Evolutionary conservation across 2,113 vertebrate genomes (phyloP), one percentile per base, ranked within the genome.

Genomic region (Junco hyemalis): DNA sequence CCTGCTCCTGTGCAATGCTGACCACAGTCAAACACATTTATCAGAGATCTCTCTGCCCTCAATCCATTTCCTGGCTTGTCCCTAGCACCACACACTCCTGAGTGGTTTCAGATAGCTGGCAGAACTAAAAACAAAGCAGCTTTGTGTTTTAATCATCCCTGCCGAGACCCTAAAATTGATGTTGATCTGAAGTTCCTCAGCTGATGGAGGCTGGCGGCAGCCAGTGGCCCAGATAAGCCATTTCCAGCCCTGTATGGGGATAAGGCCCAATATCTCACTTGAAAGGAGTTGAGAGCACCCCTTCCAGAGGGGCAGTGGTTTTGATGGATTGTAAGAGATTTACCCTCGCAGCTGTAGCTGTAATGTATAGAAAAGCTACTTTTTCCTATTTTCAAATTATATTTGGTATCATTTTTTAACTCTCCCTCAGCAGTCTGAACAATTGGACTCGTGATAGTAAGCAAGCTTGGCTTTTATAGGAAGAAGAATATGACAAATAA

Each of bases 401-500:
- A 68, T 71, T 79, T 38, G 42, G 28, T 79, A 45, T 87, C 31
- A 28, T 90, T 93, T 88, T 86, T 89, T 93, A 73, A 12, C 45
- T 94, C 53, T 95, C 72, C 78, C 66, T 81, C 68, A 54, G 81
- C 92, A 87, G 56, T 71, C 64, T 60, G 48, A 92, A 33, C 91
- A 92, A 71, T 96, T 93, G 84, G 54, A 57, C 89, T 94, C 61
- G 5, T 28, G 81, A 81, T 73, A 80, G 72, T 90, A 92, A 92
- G 71, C 57, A 92, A 69, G 36, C 51, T 59, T 85, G 64, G 53
- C 82, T 92, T 95, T 81, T 86, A 48, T 74, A 88, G 72, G 61
- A 96, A 79, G 92, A 93, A 57, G 65, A 93, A 65, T 91, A 77
- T 82, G 89, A 92, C 78, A 88, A 88, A 88, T 82, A 91, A 69